These are phyloP conservation scores for Pseudachorutes palmiensis DNA, from an alignment of 1,140 invertebrate species.

Conservation along the genomic window DNA sequence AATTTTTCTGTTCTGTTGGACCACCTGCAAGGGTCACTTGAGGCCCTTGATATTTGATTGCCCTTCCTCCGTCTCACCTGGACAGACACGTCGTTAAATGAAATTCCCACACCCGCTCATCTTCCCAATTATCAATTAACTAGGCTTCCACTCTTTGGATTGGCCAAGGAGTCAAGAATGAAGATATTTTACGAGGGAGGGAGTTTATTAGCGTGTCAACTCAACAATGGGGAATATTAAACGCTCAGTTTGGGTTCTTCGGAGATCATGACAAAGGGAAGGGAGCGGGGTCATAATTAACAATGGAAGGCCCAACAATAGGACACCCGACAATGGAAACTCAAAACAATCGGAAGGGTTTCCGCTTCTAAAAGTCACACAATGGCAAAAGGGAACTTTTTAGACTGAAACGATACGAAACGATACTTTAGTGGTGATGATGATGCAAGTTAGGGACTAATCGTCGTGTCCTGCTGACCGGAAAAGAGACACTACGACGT, in stretches of 20 bases:
- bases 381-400: not conserved
- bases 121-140: not conserved
- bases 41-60: not conserved
- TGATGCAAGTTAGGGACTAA: too few species aligned
- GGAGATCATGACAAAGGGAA: not conserved
- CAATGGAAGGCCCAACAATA: not conserved
- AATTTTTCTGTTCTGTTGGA: not conserved
- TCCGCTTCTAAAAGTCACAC: not conserved
- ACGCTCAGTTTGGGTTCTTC: slow-evolving; percentile 6
- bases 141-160: not conserved
- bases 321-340: too few species aligned
- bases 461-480: slow-evolving; percentile 12
- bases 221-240: slow-evolving; percentile 1
- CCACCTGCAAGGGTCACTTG: not conserved
- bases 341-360: not conserved
- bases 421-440: too few species aligned
- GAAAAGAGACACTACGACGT: slow-evolving; percentile 3
- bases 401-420: not conserved
- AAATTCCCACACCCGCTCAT: not conserved
- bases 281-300: not conserved
- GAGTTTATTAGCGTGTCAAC: slow-evolving; percentile 12
- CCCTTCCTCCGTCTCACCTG: not conserved
- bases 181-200: not conserved
- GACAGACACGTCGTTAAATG: not conserved
- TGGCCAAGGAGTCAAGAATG: too few species aligned